phyloP scores from a whole-genome alignment of 2,113 vertebrate species.

The Progne subis region DNA sequence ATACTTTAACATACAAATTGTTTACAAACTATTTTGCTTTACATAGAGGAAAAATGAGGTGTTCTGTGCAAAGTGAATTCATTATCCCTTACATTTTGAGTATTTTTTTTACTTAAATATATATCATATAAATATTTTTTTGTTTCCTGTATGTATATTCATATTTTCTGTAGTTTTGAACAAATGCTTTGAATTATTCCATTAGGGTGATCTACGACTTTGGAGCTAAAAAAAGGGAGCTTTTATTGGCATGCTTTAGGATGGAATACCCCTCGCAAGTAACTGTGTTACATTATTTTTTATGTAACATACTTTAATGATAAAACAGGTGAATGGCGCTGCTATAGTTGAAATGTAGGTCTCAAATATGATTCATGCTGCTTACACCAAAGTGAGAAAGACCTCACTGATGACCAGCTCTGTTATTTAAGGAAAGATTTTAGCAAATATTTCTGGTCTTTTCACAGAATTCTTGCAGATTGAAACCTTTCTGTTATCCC shows the following conservation, averaged over 20 bases:
- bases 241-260: not conserved
- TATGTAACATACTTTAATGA: not conserved
- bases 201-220: not conserved
- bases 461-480: not conserved
- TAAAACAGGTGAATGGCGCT: not conserved
- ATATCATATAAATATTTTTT: not conserved
- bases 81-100: not conserved
- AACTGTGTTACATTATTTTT: slow-evolving; percentile 10
- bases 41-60: not conserved
- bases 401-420: not conserved
- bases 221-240: not conserved
- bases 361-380: not conserved
- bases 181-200: not conserved
- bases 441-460: not conserved
- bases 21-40: not conserved
- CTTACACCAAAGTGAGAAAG: not conserved
- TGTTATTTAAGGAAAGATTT: slow-evolving; percentile 21
- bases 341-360: not conserved
- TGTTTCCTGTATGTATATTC: not conserved
- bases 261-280: not conserved
- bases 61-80: not conserved
- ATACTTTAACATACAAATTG: not conserved
- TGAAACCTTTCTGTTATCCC: not conserved
- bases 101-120: not conserved
- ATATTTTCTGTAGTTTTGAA: not conserved